Evolutionary conservation across 2,888 invertebrate genomes (phyloP).

Genomic region (Hyppa rectilinea): DNA sequence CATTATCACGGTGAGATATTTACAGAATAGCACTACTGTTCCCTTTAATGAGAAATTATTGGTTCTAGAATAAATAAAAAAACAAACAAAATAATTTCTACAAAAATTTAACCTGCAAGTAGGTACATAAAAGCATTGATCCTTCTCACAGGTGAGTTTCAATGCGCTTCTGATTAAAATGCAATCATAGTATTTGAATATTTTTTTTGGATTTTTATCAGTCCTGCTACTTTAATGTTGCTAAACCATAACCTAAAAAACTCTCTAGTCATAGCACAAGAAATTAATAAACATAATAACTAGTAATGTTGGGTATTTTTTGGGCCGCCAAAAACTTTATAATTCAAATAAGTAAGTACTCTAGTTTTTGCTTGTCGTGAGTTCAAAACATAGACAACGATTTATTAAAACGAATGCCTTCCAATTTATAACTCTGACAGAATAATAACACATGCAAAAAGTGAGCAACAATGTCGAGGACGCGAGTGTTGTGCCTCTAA

Average conservation of each 20-base stretch:
- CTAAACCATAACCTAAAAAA: not conserved
- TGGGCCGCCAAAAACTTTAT: not conserved
- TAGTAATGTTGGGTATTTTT: not conserved
- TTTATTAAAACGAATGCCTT: slow-evolving; percentile 51
- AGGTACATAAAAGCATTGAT: not conserved
- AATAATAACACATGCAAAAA: slow-evolving; percentile 62
- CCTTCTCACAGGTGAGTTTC: not conserved
- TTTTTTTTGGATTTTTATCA: not conserved
- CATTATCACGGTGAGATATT: too few relatives aligned
- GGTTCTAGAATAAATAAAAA: too few relatives aligned
- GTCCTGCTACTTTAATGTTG: too few relatives aligned
- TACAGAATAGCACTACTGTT: too few relatives aligned
- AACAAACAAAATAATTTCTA: not conserved
- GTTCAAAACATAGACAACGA: slow-evolving; percentile 19
- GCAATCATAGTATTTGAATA: not conserved
- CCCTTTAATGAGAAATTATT: not conserved
- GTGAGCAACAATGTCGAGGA: slow-evolving; percentile 43
- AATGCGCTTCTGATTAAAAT: not conserved
- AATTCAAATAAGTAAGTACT: not conserved
- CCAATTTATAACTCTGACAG: slow-evolving; percentile 52
- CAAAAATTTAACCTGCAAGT: not conserved
- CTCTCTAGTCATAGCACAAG: not conserved
- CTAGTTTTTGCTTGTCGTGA: slow-evolving; percentile 16
- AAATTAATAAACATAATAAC: not conserved
- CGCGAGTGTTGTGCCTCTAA: slow-evolving; percentile 29